Conservation (phyloP, 1,140 invertebrate species). For the Spodoptera litura region DNA sequence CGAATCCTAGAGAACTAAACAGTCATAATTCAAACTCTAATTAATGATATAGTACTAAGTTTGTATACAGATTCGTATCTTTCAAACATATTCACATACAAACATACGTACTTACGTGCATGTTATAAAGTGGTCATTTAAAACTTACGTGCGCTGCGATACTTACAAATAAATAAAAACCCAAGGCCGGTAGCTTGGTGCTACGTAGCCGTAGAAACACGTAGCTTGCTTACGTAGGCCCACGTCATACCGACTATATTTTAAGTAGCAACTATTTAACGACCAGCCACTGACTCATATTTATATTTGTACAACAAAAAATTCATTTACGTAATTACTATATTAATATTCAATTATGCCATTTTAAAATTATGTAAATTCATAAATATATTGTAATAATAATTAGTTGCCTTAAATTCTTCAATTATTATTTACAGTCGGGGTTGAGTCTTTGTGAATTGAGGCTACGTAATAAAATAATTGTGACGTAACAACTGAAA, state of each 20-base stretch:
- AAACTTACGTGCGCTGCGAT: not conserved
- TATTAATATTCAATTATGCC: no score
- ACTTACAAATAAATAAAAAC: constrained; percentile 37
- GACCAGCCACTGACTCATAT: not conserved
- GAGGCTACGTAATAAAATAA: no score
- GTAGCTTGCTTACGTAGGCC: constrained; percentile 30
- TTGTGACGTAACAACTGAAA: not conserved
- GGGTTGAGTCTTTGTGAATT: no score
- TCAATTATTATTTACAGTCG: no score
- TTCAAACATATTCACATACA: no score
- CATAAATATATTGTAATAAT: not conserved
- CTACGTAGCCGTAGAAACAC: constrained; percentile 29
- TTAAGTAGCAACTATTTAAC: constrained; percentile 32
- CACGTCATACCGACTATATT: constrained; percentile 39
- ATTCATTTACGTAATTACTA: not conserved
- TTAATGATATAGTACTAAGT: no score
- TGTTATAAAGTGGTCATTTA: not conserved
- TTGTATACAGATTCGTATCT: no score
- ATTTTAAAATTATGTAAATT: not conserved
- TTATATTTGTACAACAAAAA: not conserved
- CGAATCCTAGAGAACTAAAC: no score
- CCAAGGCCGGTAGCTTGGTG: constrained; percentile 22
- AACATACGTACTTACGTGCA: not conserved
- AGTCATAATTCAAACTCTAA: no score
- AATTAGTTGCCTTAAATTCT: no score